Percentiles rank a stretch among this genome's conserved stretches.
Evolutionary conservation across 2,888 invertebrate species (phyloP).

Genomic region (Callosobruchus maculatus): DNA sequence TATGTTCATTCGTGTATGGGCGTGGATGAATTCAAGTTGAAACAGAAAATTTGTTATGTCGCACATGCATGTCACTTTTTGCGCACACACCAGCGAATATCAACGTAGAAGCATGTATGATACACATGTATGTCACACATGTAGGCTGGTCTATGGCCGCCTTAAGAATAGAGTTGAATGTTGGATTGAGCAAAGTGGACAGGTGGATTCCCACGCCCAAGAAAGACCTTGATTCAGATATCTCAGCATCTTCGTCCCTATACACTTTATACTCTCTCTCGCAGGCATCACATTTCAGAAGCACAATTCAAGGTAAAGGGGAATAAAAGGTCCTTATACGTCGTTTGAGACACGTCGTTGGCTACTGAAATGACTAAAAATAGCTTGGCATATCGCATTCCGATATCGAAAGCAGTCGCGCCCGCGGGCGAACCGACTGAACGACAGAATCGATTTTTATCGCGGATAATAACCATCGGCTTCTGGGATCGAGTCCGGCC

Average conservation of each 20-base stretch:
- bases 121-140: no score
- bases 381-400: not conserved
- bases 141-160: no score
- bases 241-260: not conserved
- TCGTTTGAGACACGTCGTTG: not conserved
- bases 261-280: not conserved
- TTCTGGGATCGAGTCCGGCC: not conserved
- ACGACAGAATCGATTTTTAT: not conserved
- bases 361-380: not conserved
- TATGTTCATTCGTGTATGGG: no score
- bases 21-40: no score
- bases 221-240: not conserved
- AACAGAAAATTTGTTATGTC: no score
- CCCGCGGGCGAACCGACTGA: not conserved
- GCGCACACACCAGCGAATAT: no score
- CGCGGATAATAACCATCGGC: not conserved
- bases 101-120: no score
- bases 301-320: not conserved
- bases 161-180: not conserved
- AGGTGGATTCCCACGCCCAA: not conserved
- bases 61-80: no score
- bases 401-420: not conserved
- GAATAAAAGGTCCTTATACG: not conserved
- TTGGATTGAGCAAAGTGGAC: not conserved
- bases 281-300: not conserved